Evolutionary conservation across 2,797 vertebrate species (phyloP).

Genomic region (Bradypodion ventrale): DNA sequence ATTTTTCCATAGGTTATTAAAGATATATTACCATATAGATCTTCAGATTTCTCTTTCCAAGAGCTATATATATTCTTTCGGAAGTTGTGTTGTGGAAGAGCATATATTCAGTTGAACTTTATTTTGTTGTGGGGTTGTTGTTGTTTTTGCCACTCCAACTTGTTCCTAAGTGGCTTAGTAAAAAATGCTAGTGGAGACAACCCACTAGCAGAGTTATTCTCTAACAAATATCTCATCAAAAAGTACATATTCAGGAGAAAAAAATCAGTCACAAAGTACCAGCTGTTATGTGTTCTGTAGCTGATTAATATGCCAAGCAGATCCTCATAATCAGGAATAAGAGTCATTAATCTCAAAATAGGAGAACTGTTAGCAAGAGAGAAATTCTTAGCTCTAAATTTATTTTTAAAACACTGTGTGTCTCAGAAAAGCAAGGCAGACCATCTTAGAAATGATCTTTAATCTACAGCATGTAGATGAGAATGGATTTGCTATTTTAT

Average conservation of each 20-base stretch:
- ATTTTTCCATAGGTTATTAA: neutral
- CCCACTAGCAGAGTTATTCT: conserved; percentile 61
- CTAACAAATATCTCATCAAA: conserved; percentile 76
- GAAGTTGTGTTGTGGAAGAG: conserved; percentile 13
- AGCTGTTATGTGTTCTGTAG: conserved; percentile 73
- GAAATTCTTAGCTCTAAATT: conserved; percentile 47
- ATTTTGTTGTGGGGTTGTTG: too few species aligned
- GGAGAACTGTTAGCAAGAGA: conserved; percentile 46
- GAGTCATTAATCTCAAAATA: conserved; percentile 69
- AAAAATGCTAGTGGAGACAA: conserved; percentile 63
- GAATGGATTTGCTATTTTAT: neutral
- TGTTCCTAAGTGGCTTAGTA: conserved; percentile 44
- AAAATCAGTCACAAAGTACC: conserved; percentile 70
- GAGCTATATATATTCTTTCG: neutral
- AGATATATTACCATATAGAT: neutral
- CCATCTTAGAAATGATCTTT: neutral
- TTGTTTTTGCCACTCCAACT: conserved; percentile 1
- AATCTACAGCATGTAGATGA: neutral
- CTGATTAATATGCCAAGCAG: conserved; percentile 77
- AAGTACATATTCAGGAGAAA: conserved; percentile 71
- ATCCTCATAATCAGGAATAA: conserved; percentile 72
- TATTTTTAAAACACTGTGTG: conserved; percentile 21
- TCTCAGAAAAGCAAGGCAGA: neutral
- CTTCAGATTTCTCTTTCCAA: neutral
- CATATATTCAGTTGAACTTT: conserved; percentile 21